A percentile compares a stretch with the other conserved stretches of the same genome.
Conservation (phyloP, 2,888 invertebrate species). For the Caenorhabditis sp. region DNA sequence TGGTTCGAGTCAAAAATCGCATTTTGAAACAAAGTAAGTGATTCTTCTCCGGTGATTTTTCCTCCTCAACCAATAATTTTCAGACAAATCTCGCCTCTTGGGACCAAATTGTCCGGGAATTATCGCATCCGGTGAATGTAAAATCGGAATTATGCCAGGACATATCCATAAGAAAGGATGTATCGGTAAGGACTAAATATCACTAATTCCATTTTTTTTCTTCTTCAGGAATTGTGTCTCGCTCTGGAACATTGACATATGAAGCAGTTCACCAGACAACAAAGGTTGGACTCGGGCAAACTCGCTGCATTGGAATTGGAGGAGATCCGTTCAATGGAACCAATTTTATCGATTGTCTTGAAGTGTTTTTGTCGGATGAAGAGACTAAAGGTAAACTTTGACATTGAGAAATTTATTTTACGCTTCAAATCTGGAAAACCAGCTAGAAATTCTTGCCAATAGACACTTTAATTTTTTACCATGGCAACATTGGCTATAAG, state of each 20-base stretch:
- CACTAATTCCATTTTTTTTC: no score
- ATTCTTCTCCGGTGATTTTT: no score
- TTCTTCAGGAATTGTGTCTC: slow-evolving; percentile 90
- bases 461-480: no score
- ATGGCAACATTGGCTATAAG: no score
- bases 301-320: slow-evolving; percentile 90
- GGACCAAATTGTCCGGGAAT: slow-evolving; percentile 99
- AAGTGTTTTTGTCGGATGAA: slow-evolving; percentile 77
- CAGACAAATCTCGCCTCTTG: slow-evolving; percentile 84
- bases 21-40: slow-evolving; percentile 45
- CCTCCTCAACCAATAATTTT: slow-evolving; percentile 3
- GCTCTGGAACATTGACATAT: slow-evolving; percentile 96
- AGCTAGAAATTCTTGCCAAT: neutral
- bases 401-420: neutral
- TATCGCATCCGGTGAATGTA: slow-evolving; percentile 86
- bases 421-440: neutral
- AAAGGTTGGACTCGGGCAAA: slow-evolving; percentile 75
- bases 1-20: slow-evolving; percentile 78
- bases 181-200: slow-evolving; percentile 26
- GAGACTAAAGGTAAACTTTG: slow-evolving; percentile 79
- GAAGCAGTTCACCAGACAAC: slow-evolving; percentile 99
- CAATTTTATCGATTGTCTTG: slow-evolving; percentile 87
- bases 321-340: slow-evolving; percentile 99
- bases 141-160: slow-evolving; percentile 99
- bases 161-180: slow-evolving; percentile 87